Evolutionary conservation across 1,140 invertebrate species (phyloP).

Genomic region (Tyrophagus putrescentiae): DNA sequence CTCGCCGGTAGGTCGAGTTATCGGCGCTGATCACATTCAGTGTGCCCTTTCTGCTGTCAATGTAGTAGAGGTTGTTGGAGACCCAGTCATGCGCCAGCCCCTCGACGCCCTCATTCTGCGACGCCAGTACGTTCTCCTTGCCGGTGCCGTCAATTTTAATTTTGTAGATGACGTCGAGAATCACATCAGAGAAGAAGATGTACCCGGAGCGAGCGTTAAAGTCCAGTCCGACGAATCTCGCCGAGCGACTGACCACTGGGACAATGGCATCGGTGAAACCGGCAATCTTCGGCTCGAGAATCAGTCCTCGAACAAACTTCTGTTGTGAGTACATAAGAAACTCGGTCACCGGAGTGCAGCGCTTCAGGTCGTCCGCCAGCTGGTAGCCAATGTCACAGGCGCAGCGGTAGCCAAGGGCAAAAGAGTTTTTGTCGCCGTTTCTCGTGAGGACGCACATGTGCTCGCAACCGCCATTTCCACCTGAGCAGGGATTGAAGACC

Average conservation of each 20-base stretch:
- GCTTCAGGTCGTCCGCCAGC: constrained; percentile 54
- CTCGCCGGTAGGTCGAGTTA: constrained; percentile 65
- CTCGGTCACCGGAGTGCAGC: constrained; percentile 67
- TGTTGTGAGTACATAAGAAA: constrained; percentile 96
- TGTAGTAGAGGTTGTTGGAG: constrained; percentile 92
- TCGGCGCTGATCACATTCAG: constrained; percentile 77
- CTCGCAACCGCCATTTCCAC: constrained; percentile 75
- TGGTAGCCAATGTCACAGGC: constrained; percentile 81
- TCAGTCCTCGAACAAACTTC: constrained; percentile 85
- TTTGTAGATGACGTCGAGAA: constrained; percentile 89
- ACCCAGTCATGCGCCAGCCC: constrained; percentile 93
- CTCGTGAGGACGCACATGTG: constrained; percentile 75
- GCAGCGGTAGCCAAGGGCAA: constrained; percentile 73
- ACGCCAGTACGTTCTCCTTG: constrained; percentile 78
- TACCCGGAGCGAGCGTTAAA: constrained; percentile 79
- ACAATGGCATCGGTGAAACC: constrained; percentile 83
- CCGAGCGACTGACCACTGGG: constrained; percentile 61
- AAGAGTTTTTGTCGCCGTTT: constrained; percentile 37
- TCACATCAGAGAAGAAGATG: constrained; percentile 90
- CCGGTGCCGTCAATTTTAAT: constrained; percentile 72
- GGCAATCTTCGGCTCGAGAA: constrained; percentile 69
- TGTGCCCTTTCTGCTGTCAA: constrained; percentile 87
- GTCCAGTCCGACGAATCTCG: constrained; percentile 89
- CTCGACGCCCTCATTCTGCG: constrained; percentile 93
- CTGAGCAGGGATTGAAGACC: constrained; percentile 64